A percentile compares a stretch with the other conserved stretches of the same genome.
phyloP scores from a whole-genome alignment of 2,888 invertebrate genomes.

The Pachycephus smyrnensis region DNA sequence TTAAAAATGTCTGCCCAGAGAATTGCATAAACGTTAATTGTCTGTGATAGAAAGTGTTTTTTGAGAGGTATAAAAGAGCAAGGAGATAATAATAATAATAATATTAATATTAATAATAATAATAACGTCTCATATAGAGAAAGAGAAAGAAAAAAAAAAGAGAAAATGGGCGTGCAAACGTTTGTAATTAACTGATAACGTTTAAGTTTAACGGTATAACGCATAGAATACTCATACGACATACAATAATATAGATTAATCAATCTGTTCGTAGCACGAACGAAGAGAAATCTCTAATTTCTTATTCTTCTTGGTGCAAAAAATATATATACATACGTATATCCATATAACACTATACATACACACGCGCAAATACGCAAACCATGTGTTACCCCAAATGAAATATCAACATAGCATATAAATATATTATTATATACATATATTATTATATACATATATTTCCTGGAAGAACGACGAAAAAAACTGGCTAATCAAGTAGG shows the following conservation, averaged over 20 bases:
- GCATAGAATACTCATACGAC: constrained; percentile 18
- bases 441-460: neutral
- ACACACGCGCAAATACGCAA: neutral
- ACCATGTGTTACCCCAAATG: neutral
- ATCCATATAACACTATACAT: neutral
- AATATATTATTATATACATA: too few relatives aligned
- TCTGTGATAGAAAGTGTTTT: constrained; percentile 58
- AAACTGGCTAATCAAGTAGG: neutral
- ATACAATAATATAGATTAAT: constrained; percentile 1
- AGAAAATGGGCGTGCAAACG: constrained; percentile 20
- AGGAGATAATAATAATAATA: neutral
- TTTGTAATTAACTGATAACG: constrained; percentile 38
- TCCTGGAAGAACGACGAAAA: neutral
- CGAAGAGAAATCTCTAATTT: constrained; percentile 10
- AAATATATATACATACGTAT: neutral
- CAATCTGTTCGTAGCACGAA: constrained; percentile 1
- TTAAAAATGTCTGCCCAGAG: constrained; percentile 20
- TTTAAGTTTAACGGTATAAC: constrained; percentile 18
- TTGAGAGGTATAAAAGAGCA: neutral
- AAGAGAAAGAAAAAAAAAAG: constrained; percentile 2
- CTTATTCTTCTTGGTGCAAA: constrained; percentile 2
- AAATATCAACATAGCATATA: neutral
- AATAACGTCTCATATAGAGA: neutral
- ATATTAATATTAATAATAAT: neutral
- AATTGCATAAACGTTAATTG: constrained; percentile 51